Conservation (phyloP, 2,113 vertebrate genomes). For the Gavialis gangeticus region DNA sequence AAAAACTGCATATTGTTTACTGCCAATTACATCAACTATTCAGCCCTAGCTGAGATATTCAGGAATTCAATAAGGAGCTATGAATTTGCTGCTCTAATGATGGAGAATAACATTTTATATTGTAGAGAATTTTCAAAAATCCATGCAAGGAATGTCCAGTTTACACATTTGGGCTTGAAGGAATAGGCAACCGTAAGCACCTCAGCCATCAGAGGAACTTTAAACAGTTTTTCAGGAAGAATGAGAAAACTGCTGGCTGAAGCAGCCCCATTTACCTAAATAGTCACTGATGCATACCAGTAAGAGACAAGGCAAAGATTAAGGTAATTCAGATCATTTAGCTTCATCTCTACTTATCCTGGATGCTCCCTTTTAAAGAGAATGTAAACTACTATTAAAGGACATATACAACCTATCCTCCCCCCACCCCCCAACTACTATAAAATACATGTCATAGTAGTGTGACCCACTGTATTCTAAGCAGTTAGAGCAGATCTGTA, state of each 20-base stretch:
- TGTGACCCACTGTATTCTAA: not conserved
- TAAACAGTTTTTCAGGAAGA: not conserved
- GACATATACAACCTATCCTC: no score
- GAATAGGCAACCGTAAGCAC: not conserved
- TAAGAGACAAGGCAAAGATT: not conserved
- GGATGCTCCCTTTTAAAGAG: not conserved
- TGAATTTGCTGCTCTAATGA: not conserved
- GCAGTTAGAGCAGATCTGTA: fast-evolving
- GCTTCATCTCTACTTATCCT: not conserved
- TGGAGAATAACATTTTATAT: not conserved
- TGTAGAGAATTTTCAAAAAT: not conserved
- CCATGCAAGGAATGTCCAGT: not conserved
- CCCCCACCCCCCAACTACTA: not conserved
- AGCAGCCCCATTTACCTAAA: not conserved
- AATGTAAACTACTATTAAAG: not conserved
- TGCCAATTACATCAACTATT: not conserved
- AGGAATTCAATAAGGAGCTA: not conserved
- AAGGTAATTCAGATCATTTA: not conserved
- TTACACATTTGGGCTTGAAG: not conserved
- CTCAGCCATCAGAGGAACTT: not conserved
- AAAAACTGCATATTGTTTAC: no score
- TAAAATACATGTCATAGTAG: not conserved
- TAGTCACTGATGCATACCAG: not conserved
- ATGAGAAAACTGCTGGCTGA: not conserved
- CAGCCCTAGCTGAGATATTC: not conserved